Conservation (phyloP, 2,113 vertebrate species). For the Monopterus albus region DNA sequence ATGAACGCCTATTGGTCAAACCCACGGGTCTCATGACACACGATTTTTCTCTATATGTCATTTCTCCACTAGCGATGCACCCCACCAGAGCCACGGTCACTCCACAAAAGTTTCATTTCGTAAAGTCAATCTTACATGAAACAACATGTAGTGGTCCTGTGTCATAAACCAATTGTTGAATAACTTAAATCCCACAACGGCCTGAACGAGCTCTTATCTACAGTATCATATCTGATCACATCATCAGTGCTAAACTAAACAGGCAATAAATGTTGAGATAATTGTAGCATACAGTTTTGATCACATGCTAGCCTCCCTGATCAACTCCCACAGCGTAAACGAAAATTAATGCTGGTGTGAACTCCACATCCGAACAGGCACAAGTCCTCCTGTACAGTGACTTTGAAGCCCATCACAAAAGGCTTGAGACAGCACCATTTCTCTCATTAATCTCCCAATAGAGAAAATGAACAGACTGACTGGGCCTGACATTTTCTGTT, state of each 20-base stretch:
- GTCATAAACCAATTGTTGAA: background rate
- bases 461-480: constrained; percentile 67
- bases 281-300: constrained; percentile 43
- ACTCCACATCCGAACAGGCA: constrained; percentile 40
- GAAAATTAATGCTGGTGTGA: constrained; percentile 43
- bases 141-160: constrained; percentile 6
- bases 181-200: background rate
- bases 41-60: constrained; percentile 29
- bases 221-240: constrained; percentile 11
- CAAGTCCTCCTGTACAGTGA: constrained; percentile 41
- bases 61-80: constrained; percentile 22
- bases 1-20: constrained; percentile 9
- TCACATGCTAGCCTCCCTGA: constrained; percentile 45
- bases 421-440: constrained; percentile 60
- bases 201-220: background rate
- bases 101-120: constrained; percentile 43
- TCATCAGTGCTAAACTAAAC: constrained; percentile 29
- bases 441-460: constrained; percentile 71
- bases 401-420: constrained; percentile 65
- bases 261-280: constrained; percentile 22
- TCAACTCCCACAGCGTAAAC: constrained; percentile 37
- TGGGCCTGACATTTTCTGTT: constrained; percentile 66
- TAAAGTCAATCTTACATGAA: constrained; percentile 10
- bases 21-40: constrained; percentile 57
- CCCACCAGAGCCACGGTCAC: background rate